phyloP scores from a whole-genome alignment of 2,888 invertebrate species.

The Heliconius erato region DNA sequence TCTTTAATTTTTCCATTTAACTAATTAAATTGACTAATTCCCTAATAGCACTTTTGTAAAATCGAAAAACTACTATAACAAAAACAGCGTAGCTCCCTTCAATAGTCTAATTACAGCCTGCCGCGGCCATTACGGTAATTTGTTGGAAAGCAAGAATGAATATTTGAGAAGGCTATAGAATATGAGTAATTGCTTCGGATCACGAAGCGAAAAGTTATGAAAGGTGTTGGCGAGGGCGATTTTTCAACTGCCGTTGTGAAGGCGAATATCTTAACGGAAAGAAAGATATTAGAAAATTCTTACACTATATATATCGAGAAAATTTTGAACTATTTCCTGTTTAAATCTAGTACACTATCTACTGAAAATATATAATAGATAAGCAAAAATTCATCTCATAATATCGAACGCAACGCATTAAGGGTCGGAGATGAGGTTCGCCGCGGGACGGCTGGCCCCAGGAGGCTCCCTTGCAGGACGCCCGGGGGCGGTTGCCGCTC shows the following conservation, averaged over 20 bases:
- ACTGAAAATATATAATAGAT: conserved; percentile 53
- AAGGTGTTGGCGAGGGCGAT: conserved; percentile 81
- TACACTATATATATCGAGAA: neutral
- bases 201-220: conserved; percentile 86
- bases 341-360: neutral
- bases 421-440: conserved; percentile 85
- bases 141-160: conserved; percentile 84
- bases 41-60: conserved; percentile 50
- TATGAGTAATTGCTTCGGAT: conserved; percentile 84
- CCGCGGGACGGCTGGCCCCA: conserved; percentile 84
- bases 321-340: conserved; percentile 48
- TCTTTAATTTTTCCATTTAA: conserved; percentile 56
- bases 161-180: conserved; percentile 85
- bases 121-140: conserved; percentile 82
- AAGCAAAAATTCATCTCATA: conserved; percentile 82
- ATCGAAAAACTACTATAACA: conserved; percentile 51
- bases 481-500: conserved; percentile 83
- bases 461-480: conserved; percentile 74
- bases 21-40: conserved; percentile 63
- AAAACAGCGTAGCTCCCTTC: conserved; percentile 61
- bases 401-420: conserved; percentile 81
- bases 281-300: conserved; percentile 73
- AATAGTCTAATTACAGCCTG: conserved; percentile 74
- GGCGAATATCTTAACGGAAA: conserved; percentile 81
- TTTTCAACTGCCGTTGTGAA: conserved; percentile 77